phyloP scores from a whole-genome alignment of 2,888 invertebrate genomes.

The Caenorhabditis virilis region DNA sequence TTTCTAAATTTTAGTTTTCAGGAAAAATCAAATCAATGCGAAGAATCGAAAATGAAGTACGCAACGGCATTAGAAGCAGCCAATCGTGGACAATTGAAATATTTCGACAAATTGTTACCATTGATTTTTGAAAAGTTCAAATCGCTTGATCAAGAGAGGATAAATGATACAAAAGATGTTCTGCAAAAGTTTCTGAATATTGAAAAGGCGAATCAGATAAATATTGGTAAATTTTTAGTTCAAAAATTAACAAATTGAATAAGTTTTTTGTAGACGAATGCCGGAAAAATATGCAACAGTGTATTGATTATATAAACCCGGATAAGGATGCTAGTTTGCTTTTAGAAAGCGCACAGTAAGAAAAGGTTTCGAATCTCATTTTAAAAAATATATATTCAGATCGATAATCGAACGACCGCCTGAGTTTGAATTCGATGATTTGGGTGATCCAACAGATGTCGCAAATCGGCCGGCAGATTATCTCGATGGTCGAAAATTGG shows the following conservation, averaged over 20 bases:
- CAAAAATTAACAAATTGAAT: neutral
- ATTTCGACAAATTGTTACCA: constrained; percentile 71
- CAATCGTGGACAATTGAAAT: constrained; percentile 81
- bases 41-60: constrained; percentile 94
- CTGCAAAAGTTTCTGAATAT: constrained; percentile 72
- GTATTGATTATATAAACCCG: constrained; percentile 88
- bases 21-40: constrained; percentile 88
- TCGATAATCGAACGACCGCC: constrained; percentile 92
- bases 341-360: constrained; percentile 81
- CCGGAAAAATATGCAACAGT: constrained; percentile 89
- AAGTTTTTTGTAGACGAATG: constrained; percentile 72
- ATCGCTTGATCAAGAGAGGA: constrained; percentile 91
- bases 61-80: constrained; percentile 92
- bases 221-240: constrained; percentile 13
- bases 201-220: constrained; percentile 18
- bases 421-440: constrained; percentile 92
- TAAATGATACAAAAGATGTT: constrained; percentile 88
- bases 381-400: constrained; percentile 69
- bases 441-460: constrained; percentile 70
- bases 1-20: no score
- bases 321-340: constrained; percentile 83
- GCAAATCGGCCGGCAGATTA: constrained; percentile 3
- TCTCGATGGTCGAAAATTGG: neutral
- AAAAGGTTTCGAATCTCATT: neutral
- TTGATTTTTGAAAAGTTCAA: constrained; percentile 70